Base-by-base conservation (phyloP, 2,797 vertebrate species). In the Falco berigora region DNA sequence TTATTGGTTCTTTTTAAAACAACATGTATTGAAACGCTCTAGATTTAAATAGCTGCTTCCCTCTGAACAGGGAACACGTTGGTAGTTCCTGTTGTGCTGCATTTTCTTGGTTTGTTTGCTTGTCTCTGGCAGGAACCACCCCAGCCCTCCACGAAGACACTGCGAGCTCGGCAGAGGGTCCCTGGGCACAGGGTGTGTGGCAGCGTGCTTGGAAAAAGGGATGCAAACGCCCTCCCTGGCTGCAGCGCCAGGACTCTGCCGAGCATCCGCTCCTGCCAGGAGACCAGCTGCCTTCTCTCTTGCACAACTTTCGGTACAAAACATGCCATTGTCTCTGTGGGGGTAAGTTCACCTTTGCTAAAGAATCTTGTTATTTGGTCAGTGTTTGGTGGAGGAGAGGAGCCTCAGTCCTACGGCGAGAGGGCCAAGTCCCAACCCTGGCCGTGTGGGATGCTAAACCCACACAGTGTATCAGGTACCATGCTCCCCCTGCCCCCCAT, bases 1-100 rank as follows among this genome's bases (percentile, higher is more conserved):
- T 80, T 78, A 66, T 59, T 88, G 58, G 67, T 72, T 88, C 80
- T 64, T 90, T 81, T 94, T 38, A 63, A 83, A 88, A 58, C 24
- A 66, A 24, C 42, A 19, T 17, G 3, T 30, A 49, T 24, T 1
- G 0, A 64, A 88, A 73, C 20, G 10, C 49, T 42, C 49, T 19
- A 34, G 55, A 38, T 50, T 67, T 63, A 42, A 74, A 44, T 28
- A 24, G 23, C 64, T 28, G n/a, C 62, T 27, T 56, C 50, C 6
- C 20, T 89, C 75, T n/a, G 76, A 76, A n/a, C 20, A 2, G 17
- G 42, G 55, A 75, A 5, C 24, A 2, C 0, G 3, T 0, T 13
- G 66, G 84, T 4, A 12, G 74, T 36, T 59, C 42, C 55, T 44
- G 11, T 3, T 64, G 76, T 2, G 15, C 42, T 42, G 30, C 36